These are phyloP conservation scores for Coregonus sp. DNA, from an alignment of 2,797 vertebrate genomes.

Conservation along the genomic window DNA sequence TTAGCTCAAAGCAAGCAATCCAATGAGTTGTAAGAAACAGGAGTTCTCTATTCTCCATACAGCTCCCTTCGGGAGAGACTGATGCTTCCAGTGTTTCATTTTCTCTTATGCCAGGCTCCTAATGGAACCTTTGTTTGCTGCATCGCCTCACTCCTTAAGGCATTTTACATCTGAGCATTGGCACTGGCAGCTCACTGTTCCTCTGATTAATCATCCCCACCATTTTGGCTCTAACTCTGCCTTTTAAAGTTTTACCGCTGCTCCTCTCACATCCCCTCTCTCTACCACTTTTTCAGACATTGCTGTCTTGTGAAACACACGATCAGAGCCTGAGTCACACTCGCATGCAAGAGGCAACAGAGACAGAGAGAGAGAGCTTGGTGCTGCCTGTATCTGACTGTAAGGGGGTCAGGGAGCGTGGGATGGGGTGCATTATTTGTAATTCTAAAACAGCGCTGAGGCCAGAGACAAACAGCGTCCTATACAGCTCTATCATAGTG, in stretches of 20 bases:
- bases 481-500: not conserved
- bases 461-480: not conserved
- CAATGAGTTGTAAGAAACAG: not conserved
- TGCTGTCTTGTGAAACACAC: not conserved
- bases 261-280: not conserved
- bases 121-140: slow-evolving; percentile 29
- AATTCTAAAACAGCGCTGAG: not conserved
- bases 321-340: slow-evolving; percentile 13
- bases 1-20: not conserved
- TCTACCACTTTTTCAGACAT: not conserved
- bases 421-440: not conserved
- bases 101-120: slow-evolving; percentile 8
- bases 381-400: not conserved
- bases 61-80: not conserved
- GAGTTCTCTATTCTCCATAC: not conserved
- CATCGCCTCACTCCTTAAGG: slow-evolving; percentile 6
- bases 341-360: not conserved
- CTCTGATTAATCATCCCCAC: slow-evolving; percentile 20
- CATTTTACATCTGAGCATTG: slow-evolving; percentile 18
- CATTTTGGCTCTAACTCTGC: slow-evolving; percentile 12
- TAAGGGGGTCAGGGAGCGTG: not conserved
- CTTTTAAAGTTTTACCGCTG: not conserved
- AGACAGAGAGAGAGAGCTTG: not conserved
- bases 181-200: slow-evolving; percentile 6
- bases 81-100: not conserved